phyloP scores from a whole-genome alignment of 2,797 vertebrate genomes.

The Lagocephalus sceleratus region DNA sequence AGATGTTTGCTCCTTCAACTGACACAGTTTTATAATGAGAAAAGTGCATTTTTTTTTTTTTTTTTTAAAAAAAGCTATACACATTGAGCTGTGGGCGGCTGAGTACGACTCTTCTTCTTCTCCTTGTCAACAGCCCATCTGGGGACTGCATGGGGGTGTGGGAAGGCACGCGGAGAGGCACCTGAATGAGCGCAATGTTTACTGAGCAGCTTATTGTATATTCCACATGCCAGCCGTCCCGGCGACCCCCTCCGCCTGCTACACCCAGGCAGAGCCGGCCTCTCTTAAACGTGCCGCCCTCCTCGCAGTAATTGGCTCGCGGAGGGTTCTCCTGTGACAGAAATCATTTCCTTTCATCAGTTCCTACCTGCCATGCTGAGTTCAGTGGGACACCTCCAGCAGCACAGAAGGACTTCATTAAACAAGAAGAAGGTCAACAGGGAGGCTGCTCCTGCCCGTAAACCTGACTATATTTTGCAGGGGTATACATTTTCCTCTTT shows the following conservation, averaged over 20 bases:
- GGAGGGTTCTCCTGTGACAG: constrained; percentile 55
- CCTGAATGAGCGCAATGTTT: constrained; percentile 40
- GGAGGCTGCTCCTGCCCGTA: constrained; percentile 41
- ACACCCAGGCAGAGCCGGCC: constrained; percentile 23
- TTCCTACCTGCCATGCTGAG: constrained; percentile 54
- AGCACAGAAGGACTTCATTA: constrained; percentile 58
- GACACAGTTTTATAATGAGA: constrained; percentile 74
- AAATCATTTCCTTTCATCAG: constrained; percentile 67
- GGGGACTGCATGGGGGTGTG: constrained; percentile 31
- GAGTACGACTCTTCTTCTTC: constrained; percentile 53
- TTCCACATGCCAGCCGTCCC: constrained; percentile 43
- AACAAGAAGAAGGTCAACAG: constrained; percentile 58
- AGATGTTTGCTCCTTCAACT: constrained; percentile 70
- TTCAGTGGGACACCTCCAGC: constrained; percentile 64
- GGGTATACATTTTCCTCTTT: constrained; percentile 32
- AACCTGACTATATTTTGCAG: constrained; percentile 38
- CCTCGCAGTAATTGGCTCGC: constrained; percentile 61
- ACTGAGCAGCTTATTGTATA: constrained; percentile 59
- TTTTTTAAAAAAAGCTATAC: constrained; percentile 62
- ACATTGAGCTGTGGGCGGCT: constrained; percentile 56
- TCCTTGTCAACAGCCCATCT: constrained; percentile 69
- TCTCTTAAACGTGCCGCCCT: constrained; percentile 53
- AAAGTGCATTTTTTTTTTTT: constrained; percentile 73
- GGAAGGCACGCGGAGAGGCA: constrained; percentile 12
- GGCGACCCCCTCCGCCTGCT: constrained; percentile 47